These are phyloP conservation scores for Eilema caniola DNA, from an alignment of 2,888 invertebrate species.

Conservation along the genomic window DNA sequence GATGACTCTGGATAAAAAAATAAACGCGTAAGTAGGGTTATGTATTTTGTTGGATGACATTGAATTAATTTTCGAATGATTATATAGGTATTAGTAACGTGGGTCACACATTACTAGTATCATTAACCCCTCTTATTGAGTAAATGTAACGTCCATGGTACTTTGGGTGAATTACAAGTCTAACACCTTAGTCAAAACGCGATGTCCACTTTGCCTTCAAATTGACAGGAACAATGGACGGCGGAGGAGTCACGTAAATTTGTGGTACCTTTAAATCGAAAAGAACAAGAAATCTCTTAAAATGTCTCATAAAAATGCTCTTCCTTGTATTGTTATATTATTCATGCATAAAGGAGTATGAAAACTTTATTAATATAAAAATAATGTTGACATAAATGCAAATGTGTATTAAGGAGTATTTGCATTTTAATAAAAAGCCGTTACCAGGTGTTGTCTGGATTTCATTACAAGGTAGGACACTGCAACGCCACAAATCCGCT, in stretches of 20 bases:
- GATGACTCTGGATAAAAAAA: too few species aligned
- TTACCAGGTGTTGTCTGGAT: conserved; percentile 41
- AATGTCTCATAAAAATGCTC: neutral
- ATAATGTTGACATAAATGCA: conserved; percentile 19
- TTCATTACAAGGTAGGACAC: conserved; percentile 45
- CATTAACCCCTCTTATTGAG: neutral
- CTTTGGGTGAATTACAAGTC: neutral
- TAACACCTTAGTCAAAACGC: neutral
- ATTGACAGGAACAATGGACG: neutral
- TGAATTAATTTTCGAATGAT: neutral
- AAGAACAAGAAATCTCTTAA: neutral
- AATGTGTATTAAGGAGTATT: conserved; percentile 33
- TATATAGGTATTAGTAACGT: too few species aligned
- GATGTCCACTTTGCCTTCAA: neutral
- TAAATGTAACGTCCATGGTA: neutral
- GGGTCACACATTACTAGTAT: neutral
- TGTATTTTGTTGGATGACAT: neutral
- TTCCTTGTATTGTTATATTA: neutral
- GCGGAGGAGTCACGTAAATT: neutral
- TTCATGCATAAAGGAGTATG: conserved; percentile 4
- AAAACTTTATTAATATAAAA: conserved; percentile 17
- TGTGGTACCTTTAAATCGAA: neutral
- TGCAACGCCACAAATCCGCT: conserved; percentile 35
- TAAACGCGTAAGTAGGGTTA: neutral
- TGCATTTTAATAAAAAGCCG: conserved; percentile 47